phyloP scores from a whole-genome alignment of 2,113 vertebrate species.

The Stercorarius parasiticus region DNA sequence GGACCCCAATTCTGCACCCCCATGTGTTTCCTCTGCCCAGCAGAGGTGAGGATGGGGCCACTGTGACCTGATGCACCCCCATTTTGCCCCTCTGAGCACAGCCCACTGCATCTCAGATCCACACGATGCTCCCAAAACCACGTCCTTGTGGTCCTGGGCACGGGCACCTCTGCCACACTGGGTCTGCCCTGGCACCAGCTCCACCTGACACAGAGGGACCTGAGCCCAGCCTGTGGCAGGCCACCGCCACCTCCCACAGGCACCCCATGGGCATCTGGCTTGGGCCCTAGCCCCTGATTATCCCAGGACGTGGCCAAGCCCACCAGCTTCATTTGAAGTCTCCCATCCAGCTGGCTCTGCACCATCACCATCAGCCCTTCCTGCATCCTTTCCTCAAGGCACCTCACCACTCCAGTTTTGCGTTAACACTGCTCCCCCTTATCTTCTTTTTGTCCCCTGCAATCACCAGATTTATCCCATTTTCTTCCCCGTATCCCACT shows the following conservation, averaged over 20 bases:
- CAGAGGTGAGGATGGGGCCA: too few species aligned
- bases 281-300: too few species aligned
- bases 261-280: too few species aligned
- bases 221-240: not conserved
- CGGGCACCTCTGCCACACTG: not conserved
- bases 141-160: fast-evolving
- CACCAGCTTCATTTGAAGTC: not conserved
- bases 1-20: fast-evolving
- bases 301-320: not conserved
- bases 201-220: fast-evolving
- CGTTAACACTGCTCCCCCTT: not conserved
- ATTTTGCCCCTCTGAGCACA: not conserved
- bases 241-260: not conserved
- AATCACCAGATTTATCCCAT: not conserved
- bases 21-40: not conserved
- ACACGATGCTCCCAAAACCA: not conserved
- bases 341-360: fast-evolving
- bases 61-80: too few species aligned
- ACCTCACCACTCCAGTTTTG: not conserved
- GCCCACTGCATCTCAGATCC: not conserved
- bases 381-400: not conserved
- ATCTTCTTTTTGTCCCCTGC: not conserved
- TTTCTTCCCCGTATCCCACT: not conserved
- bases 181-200: not conserved
- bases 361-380: not conserved